Conservation (phyloP, 2,888 invertebrate species). For the Ligdia adustata region DNA sequence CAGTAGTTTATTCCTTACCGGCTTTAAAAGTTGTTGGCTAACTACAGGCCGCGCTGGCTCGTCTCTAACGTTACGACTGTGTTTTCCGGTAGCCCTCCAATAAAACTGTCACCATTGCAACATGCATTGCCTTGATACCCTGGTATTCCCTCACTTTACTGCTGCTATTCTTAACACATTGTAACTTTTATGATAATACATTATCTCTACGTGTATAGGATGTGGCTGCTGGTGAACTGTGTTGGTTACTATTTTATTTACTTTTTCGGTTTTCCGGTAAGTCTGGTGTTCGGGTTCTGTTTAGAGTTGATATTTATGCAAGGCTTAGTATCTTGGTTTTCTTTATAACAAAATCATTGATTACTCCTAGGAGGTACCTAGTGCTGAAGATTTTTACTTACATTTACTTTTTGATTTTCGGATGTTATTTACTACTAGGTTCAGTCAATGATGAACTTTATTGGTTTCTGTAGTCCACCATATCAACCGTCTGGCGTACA, state of each 20-base stretch:
- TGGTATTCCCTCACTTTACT: constrained; percentile 38
- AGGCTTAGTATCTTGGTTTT: no score
- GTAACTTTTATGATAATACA: constrained; percentile 62
- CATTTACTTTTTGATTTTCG: no score
- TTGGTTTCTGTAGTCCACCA: constrained; percentile 20
- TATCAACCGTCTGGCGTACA: constrained; percentile 12
- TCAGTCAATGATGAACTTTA: no score
- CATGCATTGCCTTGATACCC: constrained; percentile 55
- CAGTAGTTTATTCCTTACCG: constrained; percentile 43
- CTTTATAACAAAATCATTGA: no score
- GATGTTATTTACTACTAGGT: no score
- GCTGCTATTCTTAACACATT: constrained; percentile 39
- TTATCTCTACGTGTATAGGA: constrained; percentile 66
- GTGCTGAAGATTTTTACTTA: no score
- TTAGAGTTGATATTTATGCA: constrained; percentile 1
- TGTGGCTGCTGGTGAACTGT: constrained; percentile 64
- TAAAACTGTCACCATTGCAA: constrained; percentile 68
- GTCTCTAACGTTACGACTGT: constrained; percentile 44
- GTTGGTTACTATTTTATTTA: constrained; percentile 62
- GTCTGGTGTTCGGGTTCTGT: constrained; percentile 16
- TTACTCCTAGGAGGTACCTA: no score
- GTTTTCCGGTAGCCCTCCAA: constrained; percentile 58
- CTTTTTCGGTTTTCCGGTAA: constrained; percentile 66
- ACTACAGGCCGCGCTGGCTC: constrained; percentile 28
- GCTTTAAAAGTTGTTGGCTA: constrained; percentile 45